A percentile compares a stretch with the other conserved stretches of the same genome.
These are phyloP conservation scores for Bubalus kerabau DNA, from an alignment of 2,113 vertebrate species.

Conservation along the genomic window DNA sequence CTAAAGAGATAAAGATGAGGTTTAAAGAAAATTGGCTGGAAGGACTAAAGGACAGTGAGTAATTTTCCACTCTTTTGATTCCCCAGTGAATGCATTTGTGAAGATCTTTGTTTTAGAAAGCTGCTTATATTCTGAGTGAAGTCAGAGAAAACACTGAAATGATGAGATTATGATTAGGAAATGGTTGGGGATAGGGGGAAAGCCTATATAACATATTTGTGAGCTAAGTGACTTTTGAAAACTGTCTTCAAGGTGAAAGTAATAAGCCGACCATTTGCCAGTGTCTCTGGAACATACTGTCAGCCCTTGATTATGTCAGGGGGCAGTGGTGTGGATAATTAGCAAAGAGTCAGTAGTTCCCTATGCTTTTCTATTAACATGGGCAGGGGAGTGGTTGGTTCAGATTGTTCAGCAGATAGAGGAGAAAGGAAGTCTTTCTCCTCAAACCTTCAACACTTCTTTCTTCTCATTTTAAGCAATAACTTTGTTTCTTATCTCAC, in stretches of 20 bases:
- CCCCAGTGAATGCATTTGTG: neutral
- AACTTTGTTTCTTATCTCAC: neutral
- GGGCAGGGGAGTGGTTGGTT: neutral
- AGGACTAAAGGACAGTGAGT: neutral
- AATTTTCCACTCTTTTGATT: conserved; percentile 9
- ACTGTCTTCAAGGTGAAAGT: conserved; percentile 57
- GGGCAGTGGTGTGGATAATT: conserved; percentile 56
- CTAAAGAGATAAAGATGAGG: neutral
- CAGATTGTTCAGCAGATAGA: neutral
- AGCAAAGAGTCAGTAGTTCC: neutral
- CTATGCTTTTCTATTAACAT: neutral
- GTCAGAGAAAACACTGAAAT: neutral
- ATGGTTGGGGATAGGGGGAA: neutral
- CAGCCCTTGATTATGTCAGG: neutral
- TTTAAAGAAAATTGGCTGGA: neutral
- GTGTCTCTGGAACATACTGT: conserved; percentile 12
- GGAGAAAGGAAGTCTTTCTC: neutral
- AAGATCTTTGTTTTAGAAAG: neutral
- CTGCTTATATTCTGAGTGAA: neutral
- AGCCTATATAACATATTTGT: neutral
- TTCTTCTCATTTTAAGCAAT: neutral
- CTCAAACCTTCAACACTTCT: neutral
- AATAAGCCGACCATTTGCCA: neutral
- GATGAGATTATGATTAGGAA: neutral
- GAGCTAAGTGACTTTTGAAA: conserved; percentile 16